Evolutionary conservation across 2,888 invertebrate genomes (phyloP), one percentile per base, ranked within the genome.

Genomic region (Pristionchus exspectatus): DNA sequence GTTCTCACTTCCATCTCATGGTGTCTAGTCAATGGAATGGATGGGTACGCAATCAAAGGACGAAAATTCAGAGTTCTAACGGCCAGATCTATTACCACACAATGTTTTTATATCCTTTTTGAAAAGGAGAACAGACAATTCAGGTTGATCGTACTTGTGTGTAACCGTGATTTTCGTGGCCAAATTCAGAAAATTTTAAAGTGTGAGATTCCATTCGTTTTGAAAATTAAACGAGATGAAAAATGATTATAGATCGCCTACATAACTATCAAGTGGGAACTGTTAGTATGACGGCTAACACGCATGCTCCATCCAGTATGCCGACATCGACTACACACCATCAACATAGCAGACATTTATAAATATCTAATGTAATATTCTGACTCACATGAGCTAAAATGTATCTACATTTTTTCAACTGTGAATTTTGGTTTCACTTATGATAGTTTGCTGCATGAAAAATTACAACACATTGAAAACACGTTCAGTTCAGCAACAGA

Each of bases 11-110:
- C 81, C 1, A 18, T 81, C 3, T 81, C 81, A 7, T 81, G 81
- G 81, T 81, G 81, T 81, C 81, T 81, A 0, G 81, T 81, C 50
- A 81, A 81, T 27, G 81, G 81, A n/a, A 50, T 54, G 50, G 81
- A 81, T 50, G 81, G 81, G 81, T 81, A 81, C 38, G 38, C 38
- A 38, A 3, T 38, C 38, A 21, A 21, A 18, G n/a, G n/a, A n/a
- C n/a, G n/a, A n/a, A n/a, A n/a, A n/a, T n/a, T n/a, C n/a, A n/a
- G n/a, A n/a, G n/a, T n/a, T n/a, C n/a, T n/a, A n/a, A n/a, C n/a
- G n/a, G n/a, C n/a, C n/a, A n/a, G n/a, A n/a, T n/a, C n/a, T n/a
- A n/a, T n/a, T n/a, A n/a, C n/a, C n/a, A n/a, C n/a, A n/a, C n/a
- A n/a, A n/a, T n/a, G n/a, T n/a, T n/a, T n/a, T n/a, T n/a, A n/a